phyloP scores from a whole-genome alignment of 2,113 vertebrate species.

The Ptychochromis oligacanthus region DNA sequence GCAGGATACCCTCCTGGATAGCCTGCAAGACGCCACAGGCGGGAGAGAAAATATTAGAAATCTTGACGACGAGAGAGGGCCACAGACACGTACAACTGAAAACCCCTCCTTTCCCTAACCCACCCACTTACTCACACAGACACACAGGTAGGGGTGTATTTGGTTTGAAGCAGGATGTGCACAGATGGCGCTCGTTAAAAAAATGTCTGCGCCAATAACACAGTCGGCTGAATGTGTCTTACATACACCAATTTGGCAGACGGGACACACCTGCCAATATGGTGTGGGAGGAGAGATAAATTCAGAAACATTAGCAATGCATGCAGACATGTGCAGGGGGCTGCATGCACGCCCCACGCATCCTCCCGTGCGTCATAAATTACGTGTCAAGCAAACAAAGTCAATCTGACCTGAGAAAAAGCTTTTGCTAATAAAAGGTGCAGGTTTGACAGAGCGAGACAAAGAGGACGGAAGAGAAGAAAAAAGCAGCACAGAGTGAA shows the following conservation, averaged over 20 bases:
- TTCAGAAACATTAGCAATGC: slow-evolving; percentile 44
- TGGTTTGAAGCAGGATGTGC: slow-evolving; percentile 56
- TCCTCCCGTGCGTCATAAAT: slow-evolving; percentile 35
- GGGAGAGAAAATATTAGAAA: slow-evolving; percentile 34
- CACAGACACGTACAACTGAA: not conserved
- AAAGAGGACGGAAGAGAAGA: not conserved
- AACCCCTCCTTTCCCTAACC: not conserved
- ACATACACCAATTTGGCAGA: slow-evolving; percentile 44
- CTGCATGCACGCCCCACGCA: not conserved
- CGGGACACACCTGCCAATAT: slow-evolving; percentile 62
- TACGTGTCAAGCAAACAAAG: slow-evolving; percentile 29
- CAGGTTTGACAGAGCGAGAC: not conserved
- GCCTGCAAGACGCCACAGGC: slow-evolving; percentile 79
- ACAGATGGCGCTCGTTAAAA: slow-evolving; percentile 79
- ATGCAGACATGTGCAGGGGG: slow-evolving; percentile 7
- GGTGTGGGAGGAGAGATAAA: slow-evolving; percentile 60
- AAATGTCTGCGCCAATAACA: slow-evolving; percentile 69
- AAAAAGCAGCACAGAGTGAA: not conserved
- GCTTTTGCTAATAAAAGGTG: slow-evolving; percentile 7
- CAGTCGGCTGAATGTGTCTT: slow-evolving; percentile 52
- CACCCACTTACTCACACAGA: slow-evolving; percentile 9
- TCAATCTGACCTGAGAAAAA: slow-evolving; percentile 20
- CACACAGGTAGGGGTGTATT: slow-evolving; percentile 31
- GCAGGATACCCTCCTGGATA: slow-evolving; percentile 95
- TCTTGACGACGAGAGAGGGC: not conserved